Evolutionary conservation across 2,797 vertebrate genomes (phyloP).

Genomic region (Salmo trutta): DNA sequence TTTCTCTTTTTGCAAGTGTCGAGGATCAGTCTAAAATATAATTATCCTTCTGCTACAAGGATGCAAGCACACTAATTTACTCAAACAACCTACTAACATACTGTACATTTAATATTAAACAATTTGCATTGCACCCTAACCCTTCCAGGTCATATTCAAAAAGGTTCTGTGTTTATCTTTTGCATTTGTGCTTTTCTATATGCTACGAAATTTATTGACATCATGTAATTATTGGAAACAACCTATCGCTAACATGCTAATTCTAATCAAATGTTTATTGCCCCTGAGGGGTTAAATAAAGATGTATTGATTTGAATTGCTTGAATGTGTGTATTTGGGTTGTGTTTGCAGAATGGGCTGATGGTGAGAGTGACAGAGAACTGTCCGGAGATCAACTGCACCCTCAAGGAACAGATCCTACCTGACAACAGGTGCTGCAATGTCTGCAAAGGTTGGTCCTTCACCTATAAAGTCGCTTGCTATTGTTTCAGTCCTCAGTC

Average conservation of each 20-base stretch:
- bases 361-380: conserved; percentile 85
- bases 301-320: background rate
- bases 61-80: too few relatives aligned
- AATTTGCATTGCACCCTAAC: too few relatives aligned
- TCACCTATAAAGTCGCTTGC: too few relatives aligned
- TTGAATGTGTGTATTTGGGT: background rate
- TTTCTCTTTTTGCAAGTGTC: background rate
- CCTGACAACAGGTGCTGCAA: conserved; percentile 92
- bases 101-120: too few relatives aligned
- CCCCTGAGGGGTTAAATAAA: background rate
- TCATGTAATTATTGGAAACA: background rate
- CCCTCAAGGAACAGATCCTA: conserved; percentile 81
- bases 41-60: too few relatives aligned
- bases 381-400: conserved; percentile 90
- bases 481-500: background rate
- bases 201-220: too few relatives aligned
- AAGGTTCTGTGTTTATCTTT: too few relatives aligned
- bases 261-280: background rate
- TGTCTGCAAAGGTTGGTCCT: conserved; percentile 88
- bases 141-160: too few relatives aligned
- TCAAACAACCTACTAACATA: too few relatives aligned
- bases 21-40: too few relatives aligned
- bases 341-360: conserved; percentile 82
- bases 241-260: background rate
- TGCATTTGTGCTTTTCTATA: too few relatives aligned